These are phyloP conservation scores for Nothobranchius furzeri DNA, from an alignment of 2,113 vertebrate genomes.

Conservation along the genomic window DNA sequence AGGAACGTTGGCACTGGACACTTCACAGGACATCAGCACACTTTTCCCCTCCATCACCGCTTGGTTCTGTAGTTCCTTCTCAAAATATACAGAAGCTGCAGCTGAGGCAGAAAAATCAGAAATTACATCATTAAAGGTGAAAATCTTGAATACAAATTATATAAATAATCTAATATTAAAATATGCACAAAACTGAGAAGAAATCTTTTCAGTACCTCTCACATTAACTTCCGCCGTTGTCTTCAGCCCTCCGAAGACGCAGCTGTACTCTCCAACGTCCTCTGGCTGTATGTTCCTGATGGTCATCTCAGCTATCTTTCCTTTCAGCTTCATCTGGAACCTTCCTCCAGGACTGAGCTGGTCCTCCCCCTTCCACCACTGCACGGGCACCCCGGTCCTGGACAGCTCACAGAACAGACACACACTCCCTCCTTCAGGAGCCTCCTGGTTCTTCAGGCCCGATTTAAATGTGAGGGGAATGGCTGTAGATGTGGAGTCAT, in stretches of 20 bases:
- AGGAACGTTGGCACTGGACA: conserved; percentile 76
- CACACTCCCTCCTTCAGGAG: conserved; percentile 77
- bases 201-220: conserved; percentile 75
- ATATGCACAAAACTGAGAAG: not conserved
- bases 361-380: conserved; percentile 85
- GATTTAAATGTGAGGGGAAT: conserved; percentile 80
- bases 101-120: conserved; percentile 50
- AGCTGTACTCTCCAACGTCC: conserved; percentile 86
- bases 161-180: too few species aligned
- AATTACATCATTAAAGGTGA: not conserved
- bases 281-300: conserved; percentile 78
- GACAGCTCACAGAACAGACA: conserved; percentile 82
- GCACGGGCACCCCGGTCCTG: conserved; percentile 75
- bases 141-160: too few species aligned
- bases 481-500: conserved; percentile 46
- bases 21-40: conserved; percentile 72
- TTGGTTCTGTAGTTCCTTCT: conserved; percentile 76
- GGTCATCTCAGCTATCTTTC: conserved; percentile 77
- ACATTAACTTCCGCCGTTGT: conserved; percentile 84
- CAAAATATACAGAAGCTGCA: conserved; percentile 80
- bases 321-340: conserved; percentile 80
- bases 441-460: conserved; percentile 84
- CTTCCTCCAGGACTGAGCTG: conserved; percentile 73
- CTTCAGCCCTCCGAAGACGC: conserved; percentile 83
- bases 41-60: conserved; percentile 74